Evolutionary conservation across 2,113 vertebrate species (phyloP).

Genomic region (Coturnix japonica): DNA sequence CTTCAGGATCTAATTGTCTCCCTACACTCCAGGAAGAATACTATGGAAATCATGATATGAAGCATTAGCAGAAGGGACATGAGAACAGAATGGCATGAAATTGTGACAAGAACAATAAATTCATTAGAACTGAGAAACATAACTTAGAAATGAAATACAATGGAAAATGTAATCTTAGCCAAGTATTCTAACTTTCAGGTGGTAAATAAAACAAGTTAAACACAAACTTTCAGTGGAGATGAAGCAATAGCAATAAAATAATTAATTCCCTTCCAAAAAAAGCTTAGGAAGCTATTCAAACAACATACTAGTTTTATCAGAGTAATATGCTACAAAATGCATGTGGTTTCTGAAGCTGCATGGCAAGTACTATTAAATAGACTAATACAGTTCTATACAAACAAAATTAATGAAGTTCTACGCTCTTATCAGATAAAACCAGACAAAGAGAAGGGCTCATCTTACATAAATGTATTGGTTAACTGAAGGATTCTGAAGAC

Average conservation of each 20-base stretch:
- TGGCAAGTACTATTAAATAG: background rate
- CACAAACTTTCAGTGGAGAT: background rate
- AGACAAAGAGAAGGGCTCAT: background rate
- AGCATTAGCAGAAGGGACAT: background rate
- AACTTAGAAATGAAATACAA: background rate
- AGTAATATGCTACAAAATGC: background rate
- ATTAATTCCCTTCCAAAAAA: background rate
- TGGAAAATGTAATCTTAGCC: background rate
- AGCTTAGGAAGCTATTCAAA: background rate
- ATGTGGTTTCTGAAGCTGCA: background rate
- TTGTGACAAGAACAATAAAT: background rate
- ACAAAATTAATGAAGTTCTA: background rate
- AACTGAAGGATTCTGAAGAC: background rate
- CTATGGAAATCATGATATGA: background rate
- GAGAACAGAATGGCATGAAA: background rate
- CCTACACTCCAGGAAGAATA: background rate
- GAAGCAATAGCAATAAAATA: background rate
- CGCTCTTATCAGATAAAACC: background rate
- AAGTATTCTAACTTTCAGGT: background rate
- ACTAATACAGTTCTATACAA: background rate
- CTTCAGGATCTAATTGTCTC: background rate
- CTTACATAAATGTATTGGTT: fast-evolving
- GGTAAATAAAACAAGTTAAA: background rate
- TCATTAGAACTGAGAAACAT: background rate
- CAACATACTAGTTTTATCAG: background rate